Base-by-base conservation (phyloP, 2,888 invertebrate genomes). In the Anoncus sp. region DNA sequence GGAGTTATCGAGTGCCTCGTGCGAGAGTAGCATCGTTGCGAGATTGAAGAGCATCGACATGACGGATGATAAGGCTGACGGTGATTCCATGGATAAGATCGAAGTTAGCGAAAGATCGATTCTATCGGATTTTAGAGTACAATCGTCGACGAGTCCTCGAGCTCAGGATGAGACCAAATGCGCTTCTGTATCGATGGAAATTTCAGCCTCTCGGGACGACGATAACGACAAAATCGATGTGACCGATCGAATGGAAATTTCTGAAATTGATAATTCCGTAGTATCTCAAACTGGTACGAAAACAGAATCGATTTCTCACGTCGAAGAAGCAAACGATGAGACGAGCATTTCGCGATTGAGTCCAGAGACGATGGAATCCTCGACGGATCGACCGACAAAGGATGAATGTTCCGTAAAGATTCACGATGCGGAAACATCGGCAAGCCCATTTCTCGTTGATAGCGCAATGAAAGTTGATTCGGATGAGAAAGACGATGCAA, bases 1-100 rank as follows among this genome's bases (percentile, higher is more conserved):
- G 40, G 77, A 77, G 18, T 67, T 67, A n/a, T 77, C 70, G 40
- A 60, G 45, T 12, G 53, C 24, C n/a, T 66, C 77, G 24, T 55
- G 66, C 43, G 71, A 40, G 0, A 59, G 27, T 45, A 65, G 63
- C 24, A 60, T 69, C 38, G 69, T 57, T n/a, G 9, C 43, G 60
- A 70, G 70, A 31, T 27, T 67, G 27, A 57, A 70, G 18, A 77
- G 38, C 12, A 22, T 60, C 51, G 77, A 79, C 12, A 35, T 74
- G 9, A 14, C 45, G 38, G 60, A 76, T 3, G 60, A 55, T n/a
- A 69, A 72, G 35, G n/a, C 43, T 10, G 67, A 51, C 12, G 47
- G 45, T 18, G 24, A 60, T 18, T 22, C 60, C 9, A 20, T 55
- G 6, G 71, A 72, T 18, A 72, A 53, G 20, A 63, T 67, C 18